Percentiles rank a stretch among this genome's conserved stretches.
phyloP scores from a whole-genome alignment of 1,140 invertebrate genomes.

The Zaprionus kolodkinae region DNA sequence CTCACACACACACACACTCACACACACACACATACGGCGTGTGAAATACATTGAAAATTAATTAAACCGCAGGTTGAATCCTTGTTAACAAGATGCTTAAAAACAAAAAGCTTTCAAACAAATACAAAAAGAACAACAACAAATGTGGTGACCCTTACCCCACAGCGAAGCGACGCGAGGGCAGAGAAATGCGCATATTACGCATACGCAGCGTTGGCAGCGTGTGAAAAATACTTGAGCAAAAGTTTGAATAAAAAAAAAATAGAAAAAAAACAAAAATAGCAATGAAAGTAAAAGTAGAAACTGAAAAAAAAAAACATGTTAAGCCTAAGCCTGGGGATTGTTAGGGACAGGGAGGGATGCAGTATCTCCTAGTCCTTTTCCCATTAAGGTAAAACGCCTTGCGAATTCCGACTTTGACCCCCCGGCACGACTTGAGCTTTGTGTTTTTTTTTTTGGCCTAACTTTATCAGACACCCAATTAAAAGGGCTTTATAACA shows the following conservation, averaged over 20 bases:
- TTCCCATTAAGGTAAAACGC: slow-evolving; percentile 71
- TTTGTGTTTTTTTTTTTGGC: slow-evolving; percentile 57
- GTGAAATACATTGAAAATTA: slow-evolving; percentile 73
- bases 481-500: slow-evolving; percentile 83
- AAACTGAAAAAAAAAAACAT: slow-evolving; percentile 15
- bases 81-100: slow-evolving; percentile 77
- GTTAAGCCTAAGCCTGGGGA: slow-evolving; percentile 33
- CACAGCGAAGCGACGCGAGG: background rate
- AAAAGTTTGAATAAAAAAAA: slow-evolving; percentile 53
- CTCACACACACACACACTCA: background rate
- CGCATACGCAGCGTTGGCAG: slow-evolving; percentile 67
- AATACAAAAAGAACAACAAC: slow-evolving; percentile 51
- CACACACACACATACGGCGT: background rate
- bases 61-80: slow-evolving; percentile 73
- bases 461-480: slow-evolving; percentile 80
- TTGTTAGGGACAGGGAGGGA: background rate
- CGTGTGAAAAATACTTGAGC: slow-evolving; percentile 74
- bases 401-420: slow-evolving; percentile 4
- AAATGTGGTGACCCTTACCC: slow-evolving; percentile 31
- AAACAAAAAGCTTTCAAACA: slow-evolving; percentile 58
- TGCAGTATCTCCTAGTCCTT: slow-evolving; percentile 50
- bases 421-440: slow-evolving; percentile 38
- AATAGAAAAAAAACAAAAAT: slow-evolving; percentile 29
- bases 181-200: slow-evolving; percentile 51
- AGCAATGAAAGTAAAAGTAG: slow-evolving; percentile 23